These are phyloP conservation scores for Rhagoletis pomonella DNA, from an alignment of 1,140 invertebrate genomes.

Conservation along the genomic window DNA sequence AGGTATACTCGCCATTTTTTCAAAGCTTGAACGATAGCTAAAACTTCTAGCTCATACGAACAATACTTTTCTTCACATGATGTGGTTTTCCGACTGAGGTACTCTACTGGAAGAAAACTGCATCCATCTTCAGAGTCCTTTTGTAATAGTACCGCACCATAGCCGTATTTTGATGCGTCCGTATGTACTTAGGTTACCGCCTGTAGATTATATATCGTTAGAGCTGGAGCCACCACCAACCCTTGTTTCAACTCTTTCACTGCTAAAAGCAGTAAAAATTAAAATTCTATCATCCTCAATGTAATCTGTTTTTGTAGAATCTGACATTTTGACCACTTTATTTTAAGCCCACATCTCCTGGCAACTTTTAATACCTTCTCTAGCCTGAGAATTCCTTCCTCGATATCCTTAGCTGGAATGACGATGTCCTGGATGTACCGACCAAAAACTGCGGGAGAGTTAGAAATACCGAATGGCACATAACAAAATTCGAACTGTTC, in stretches of 20 bases:
- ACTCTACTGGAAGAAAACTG: slow-evolving; percentile 63
- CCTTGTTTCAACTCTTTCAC: too few species aligned
- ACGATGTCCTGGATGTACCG: too few species aligned
- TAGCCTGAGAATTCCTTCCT: slow-evolving; percentile 53
- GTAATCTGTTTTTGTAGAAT: too few species aligned
- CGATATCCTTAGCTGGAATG: neutral
- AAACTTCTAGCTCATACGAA: slow-evolving; percentile 63
- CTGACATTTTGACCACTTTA: too few species aligned
- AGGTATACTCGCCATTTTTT: too few species aligned
- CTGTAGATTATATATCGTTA: slow-evolving; percentile 62
- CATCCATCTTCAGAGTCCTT: slow-evolving; percentile 21
- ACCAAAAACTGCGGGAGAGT: slow-evolving; percentile 72
- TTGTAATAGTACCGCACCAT: slow-evolving; percentile 56
- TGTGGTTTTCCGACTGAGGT: slow-evolving; percentile 63
- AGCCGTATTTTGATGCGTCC: slow-evolving; percentile 53
- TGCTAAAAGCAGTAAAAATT: too few species aligned
- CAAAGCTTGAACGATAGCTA: slow-evolving; percentile 61
- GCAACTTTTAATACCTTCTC: slow-evolving; percentile 63
- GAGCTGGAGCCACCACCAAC: slow-evolving; percentile 59
- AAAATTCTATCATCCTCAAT: too few species aligned
- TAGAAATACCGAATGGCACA: slow-evolving; percentile 74
- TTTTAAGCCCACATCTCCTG: too few species aligned
- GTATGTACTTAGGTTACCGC: slow-evolving; percentile 65
- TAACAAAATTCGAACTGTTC: slow-evolving; percentile 73
- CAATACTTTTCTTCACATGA: slow-evolving; percentile 61